Percentiles rank a stretch among this genome's conserved stretches.
phyloP scores from a whole-genome alignment of 1,140 invertebrate species.

The Venustaconcha ellipsiformis region DNA sequence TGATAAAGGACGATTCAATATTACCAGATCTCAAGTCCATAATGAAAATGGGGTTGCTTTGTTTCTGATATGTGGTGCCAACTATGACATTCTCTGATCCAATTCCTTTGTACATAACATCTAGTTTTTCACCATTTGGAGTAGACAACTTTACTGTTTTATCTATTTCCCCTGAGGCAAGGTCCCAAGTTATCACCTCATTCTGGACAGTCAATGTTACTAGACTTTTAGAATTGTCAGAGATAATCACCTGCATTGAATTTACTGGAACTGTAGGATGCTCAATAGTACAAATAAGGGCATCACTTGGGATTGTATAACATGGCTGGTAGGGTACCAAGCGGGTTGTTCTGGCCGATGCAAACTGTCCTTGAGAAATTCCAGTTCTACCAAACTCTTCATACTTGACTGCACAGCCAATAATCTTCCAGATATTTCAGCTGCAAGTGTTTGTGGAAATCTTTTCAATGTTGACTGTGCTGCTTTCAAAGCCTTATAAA shows the following conservation, averaged over 20 bases:
- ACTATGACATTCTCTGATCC: slow-evolving; percentile 34
- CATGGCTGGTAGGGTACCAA: slow-evolving; percentile 37
- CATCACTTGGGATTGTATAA: slow-evolving; percentile 35
- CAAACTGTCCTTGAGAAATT: slow-evolving; percentile 35
- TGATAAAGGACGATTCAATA: slow-evolving; percentile 23
- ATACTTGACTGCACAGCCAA: slow-evolving; percentile 42
- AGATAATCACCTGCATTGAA: slow-evolving; percentile 22
- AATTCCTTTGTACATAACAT: slow-evolving; percentile 31
- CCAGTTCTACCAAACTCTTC: slow-evolving; percentile 28
- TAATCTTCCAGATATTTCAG: slow-evolving; percentile 59
- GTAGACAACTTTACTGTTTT: slow-evolving; percentile 15
- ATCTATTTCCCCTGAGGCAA: slow-evolving; percentile 38
- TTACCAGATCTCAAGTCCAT: slow-evolving; percentile 32
- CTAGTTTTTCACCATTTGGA: slow-evolving; percentile 29
- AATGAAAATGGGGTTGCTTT: slow-evolving; percentile 31
- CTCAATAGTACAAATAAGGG: slow-evolving; percentile 38
- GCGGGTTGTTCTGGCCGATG: slow-evolving; percentile 7
- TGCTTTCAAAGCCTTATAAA: slow-evolving; percentile 56
- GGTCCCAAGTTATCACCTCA: slow-evolving; percentile 36
- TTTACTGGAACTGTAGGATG: slow-evolving; percentile 35
- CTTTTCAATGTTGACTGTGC: slow-evolving; percentile 45
- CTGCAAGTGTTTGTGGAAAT: slow-evolving; percentile 50
- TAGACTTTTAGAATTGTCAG: slow-evolving; percentile 36
- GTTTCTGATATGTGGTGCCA: slow-evolving; percentile 37
- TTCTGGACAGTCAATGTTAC: slow-evolving; percentile 35